phyloP scores from a whole-genome alignment of 2,797 vertebrate genomes.

The Cuculus canorus region DNA sequence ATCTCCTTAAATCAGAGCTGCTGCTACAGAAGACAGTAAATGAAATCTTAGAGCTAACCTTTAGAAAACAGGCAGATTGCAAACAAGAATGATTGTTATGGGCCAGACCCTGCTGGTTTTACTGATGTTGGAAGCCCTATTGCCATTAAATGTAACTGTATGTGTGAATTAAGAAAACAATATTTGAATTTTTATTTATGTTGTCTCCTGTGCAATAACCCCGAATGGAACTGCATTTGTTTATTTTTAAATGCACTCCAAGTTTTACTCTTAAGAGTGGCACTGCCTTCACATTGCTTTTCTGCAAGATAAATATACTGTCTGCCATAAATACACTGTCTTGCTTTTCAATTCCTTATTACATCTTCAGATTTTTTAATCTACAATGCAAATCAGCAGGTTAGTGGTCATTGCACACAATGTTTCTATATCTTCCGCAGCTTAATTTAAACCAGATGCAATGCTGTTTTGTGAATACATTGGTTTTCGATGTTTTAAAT shows the following conservation, averaged over 20 bases:
- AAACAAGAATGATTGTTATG: conserved; percentile 59
- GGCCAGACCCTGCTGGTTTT: conserved; percentile 33
- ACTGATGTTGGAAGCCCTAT: neutral
- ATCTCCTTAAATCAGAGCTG: conserved; percentile 25
- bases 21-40: neutral
- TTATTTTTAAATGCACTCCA: conserved; percentile 32
- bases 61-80: conserved; percentile 35
- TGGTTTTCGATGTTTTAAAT: conserved; percentile 59
- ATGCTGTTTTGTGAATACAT: conserved; percentile 25
- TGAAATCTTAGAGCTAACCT: conserved; percentile 14
- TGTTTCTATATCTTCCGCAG: neutral
- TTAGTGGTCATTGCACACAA: neutral
- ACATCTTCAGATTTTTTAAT: conserved; percentile 54
- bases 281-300: neutral
- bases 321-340: conserved; percentile 20
- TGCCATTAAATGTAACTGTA: conserved; percentile 45
- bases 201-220: conserved; percentile 16
- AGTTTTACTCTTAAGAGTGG: neutral
- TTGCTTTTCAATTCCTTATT: conserved; percentile 32
- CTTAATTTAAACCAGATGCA: conserved; percentile 57
- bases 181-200: conserved; percentile 50
- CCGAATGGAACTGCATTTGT: neutral
- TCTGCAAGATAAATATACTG: conserved; percentile 50
- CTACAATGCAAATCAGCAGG: conserved; percentile 51
- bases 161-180: conserved; percentile 53